Percentiles rank a stretch among this genome's conserved stretches.
Conservation (phyloP, 2,797 vertebrate species). For the Muraenolepis orangiensis region DNA sequence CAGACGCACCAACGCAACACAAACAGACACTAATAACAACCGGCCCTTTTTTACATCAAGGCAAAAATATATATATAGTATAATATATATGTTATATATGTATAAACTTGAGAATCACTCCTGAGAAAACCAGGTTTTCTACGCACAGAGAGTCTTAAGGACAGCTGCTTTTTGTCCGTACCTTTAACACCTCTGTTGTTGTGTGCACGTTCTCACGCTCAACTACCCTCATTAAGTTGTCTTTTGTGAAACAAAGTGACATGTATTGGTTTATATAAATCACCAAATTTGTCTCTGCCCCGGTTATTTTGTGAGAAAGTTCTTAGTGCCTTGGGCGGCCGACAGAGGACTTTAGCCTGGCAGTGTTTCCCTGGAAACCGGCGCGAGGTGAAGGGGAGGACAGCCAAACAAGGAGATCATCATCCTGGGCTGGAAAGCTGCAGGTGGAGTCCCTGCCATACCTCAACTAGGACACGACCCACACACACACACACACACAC, state of each 20-base stretch:
- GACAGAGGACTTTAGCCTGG: slow-evolving; percentile 58
- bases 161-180: slow-evolving; percentile 57
- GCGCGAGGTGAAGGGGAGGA: slow-evolving; percentile 71
- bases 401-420: slow-evolving; percentile 74
- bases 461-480: background rate
- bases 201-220: slow-evolving; percentile 56
- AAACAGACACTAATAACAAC: slow-evolving; percentile 7
- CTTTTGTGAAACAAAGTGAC: slow-evolving; percentile 66
- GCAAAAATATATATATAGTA: slow-evolving; percentile 27
- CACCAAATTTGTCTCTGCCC: slow-evolving; percentile 61
- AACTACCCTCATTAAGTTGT: slow-evolving; percentile 63
- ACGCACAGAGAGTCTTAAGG: slow-evolving; percentile 33
- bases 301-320: slow-evolving; percentile 60
- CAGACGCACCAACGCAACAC: background rate
- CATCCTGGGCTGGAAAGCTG: slow-evolving; percentile 58
- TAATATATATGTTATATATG: too few species aligned
- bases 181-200: slow-evolving; percentile 58
- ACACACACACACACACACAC: background rate
- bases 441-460: slow-evolving; percentile 66
- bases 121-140: slow-evolving; percentile 40
- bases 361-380: slow-evolving; percentile 71
- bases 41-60: background rate
- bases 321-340: slow-evolving; percentile 56
- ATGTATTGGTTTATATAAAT: slow-evolving; percentile 66
- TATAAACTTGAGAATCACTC: slow-evolving; percentile 31